Evolutionary conservation across 2,113 vertebrate genomes (phyloP).

Genomic region (Odontesthes bonariensis): DNA sequence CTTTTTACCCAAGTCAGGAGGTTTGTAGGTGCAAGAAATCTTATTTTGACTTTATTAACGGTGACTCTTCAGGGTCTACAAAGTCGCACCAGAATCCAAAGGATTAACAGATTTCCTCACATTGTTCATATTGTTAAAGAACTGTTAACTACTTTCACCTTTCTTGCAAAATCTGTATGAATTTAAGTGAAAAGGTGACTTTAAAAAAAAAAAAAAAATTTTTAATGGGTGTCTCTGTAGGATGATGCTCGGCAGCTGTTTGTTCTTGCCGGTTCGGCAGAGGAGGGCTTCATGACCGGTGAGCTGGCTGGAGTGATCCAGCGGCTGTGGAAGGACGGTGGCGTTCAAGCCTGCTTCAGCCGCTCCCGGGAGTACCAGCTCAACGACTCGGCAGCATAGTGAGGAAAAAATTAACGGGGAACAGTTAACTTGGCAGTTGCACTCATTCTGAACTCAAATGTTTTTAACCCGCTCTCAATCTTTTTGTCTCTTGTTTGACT

Average conservation of each 20-base stretch:
- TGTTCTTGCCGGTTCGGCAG: conserved; percentile 92
- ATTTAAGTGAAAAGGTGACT: too few species aligned
- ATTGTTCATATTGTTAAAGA: not conserved
- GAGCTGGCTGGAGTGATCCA: conserved; percentile 96
- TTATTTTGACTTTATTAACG: too few species aligned
- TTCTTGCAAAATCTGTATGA: too few species aligned
- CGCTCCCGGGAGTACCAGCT: conserved; percentile 98
- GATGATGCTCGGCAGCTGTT: conserved; percentile 98
- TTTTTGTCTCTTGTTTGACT: conserved; percentile 1
- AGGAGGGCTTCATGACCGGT: conserved; percentile 96
- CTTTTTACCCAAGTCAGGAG: too few species aligned
- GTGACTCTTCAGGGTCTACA: too few species aligned
- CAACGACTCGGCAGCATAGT: conserved; percentile 99
- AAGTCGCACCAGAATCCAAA: too few species aligned
- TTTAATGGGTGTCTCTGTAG: conserved; percentile 76
- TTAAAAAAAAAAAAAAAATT: too few species aligned
- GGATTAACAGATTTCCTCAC: too few species aligned
- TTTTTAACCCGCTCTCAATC: not conserved
- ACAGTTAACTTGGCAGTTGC: not conserved
- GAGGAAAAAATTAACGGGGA: conserved; percentile 77
- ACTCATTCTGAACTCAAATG: not conserved
- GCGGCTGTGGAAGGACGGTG: conserved; percentile 95
- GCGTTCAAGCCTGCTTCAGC: conserved; percentile 94
- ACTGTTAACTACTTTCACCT: not conserved
- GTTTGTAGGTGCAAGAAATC: too few species aligned